Evolutionary conservation across 2,888 invertebrate species (phyloP), one percentile per base, ranked within the genome.

Genomic region (Caenorhabditis sp.): DNA sequence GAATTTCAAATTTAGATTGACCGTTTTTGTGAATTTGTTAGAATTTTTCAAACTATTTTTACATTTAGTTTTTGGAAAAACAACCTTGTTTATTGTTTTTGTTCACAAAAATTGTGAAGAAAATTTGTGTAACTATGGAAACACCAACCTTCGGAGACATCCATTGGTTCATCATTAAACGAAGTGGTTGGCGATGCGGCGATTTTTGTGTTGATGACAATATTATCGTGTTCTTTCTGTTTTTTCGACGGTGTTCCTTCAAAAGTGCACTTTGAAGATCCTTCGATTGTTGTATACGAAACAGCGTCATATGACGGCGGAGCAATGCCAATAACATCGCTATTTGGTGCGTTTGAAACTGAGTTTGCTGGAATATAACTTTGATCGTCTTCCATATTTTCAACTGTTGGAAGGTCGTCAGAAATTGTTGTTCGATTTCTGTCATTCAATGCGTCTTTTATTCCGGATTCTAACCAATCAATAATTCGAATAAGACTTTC

Each of bases 401-500:
- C 55, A 23, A 23, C 26, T 26, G 17, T 23, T 14, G 12, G 6
- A 55, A 31, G 5, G 31, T 31, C 31, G 31, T 31, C 10, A 10
- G 31, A 31, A 10, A 6, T 10, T 26, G 5, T 1, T 8, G 55
- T 24, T 57, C 59, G 21, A 0, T 31, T 23, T 6, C 49, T 51
- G 0, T 31, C 50, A 4, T 55, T 3, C 6, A 67, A 37, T 0
- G 71, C 71, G 1, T 43, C 51, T 17, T 66, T 49, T n/a, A 73
- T 36, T 6, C 60, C 65, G 0, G 10, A 37, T 0, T 71, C 71
- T 6, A 74, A n/a, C 77, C 74, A 75, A 1, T 71, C 62, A 14
- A 70, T 31, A 2, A 77, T 61, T 1, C 58, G 19, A 12, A 64
- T 61, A 10, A 74, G 58, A 67, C 69, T 65, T 36, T 77, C 77